phyloP scores from a whole-genome alignment of 2,113 vertebrate genomes.

The Varanus salvator region DNA sequence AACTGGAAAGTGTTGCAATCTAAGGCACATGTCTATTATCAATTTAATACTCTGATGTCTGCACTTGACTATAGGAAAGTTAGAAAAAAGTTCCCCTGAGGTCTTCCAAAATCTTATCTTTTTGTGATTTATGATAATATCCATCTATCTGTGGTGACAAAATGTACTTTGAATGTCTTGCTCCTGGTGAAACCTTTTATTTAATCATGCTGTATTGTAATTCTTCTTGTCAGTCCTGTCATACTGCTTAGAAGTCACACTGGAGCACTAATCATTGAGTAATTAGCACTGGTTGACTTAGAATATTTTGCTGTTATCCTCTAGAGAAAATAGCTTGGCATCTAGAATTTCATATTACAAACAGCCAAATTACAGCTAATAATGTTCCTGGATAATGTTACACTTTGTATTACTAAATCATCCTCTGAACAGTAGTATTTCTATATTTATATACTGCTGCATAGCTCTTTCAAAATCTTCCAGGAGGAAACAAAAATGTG shows the following conservation, averaged over 20 bases:
- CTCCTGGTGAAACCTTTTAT: slow-evolving; percentile 47
- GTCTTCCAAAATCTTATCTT: slow-evolving; percentile 21
- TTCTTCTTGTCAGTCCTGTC: slow-evolving; percentile 51
- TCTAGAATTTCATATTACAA: neutral
- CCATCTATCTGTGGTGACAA: slow-evolving; percentile 39
- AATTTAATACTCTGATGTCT: neutral
- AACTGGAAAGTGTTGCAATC: neutral
- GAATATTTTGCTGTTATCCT: slow-evolving; percentile 33
- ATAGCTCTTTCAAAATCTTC: neutral
- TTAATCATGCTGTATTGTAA: slow-evolving; percentile 29
- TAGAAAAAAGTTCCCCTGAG: slow-evolving; percentile 17
- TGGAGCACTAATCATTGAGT: slow-evolving; percentile 43
- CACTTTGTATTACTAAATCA: neutral
- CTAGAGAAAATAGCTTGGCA: slow-evolving; percentile 27
- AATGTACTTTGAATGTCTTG: slow-evolving; percentile 49
- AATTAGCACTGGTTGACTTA: slow-evolving; percentile 52
- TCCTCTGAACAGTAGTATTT: neutral
- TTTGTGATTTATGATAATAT: slow-evolving; percentile 46
- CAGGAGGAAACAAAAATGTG: neutral
- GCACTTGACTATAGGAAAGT: neutral
- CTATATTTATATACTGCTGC: neutral
- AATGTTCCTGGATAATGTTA: neutral
- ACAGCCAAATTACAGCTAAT: neutral
- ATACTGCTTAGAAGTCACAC: slow-evolving; percentile 47
- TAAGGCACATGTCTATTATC: neutral